Percentiles rank a stretch among this genome's conserved stretches.
Evolutionary conservation across 1,140 invertebrate genomes (phyloP).

Genomic region (Neoseiulus cucumeris): DNA sequence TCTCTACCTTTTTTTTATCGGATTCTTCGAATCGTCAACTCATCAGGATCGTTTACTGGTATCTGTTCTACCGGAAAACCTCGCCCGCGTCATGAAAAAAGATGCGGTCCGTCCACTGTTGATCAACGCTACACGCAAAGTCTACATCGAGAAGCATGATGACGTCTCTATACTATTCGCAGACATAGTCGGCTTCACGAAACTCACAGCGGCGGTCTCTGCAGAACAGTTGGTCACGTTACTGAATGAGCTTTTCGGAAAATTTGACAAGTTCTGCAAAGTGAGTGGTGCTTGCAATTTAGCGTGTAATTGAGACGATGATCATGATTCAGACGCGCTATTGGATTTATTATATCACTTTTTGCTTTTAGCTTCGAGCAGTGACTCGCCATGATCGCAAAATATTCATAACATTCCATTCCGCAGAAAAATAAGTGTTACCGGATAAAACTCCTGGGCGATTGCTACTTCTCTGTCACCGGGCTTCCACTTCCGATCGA

Average conservation of each 20-base stretch:
- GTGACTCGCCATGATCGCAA: no score
- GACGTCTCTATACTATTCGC: slow-evolving; percentile 93
- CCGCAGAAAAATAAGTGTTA: slow-evolving; percentile 61
- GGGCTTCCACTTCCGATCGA: slow-evolving; percentile 71
- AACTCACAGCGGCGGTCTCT: slow-evolving; percentile 68
- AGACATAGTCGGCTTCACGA: slow-evolving; percentile 94
- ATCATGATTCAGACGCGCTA: no score
- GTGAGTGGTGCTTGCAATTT: no score
- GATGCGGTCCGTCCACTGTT: slow-evolving; percentile 30
- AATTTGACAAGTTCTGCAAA: slow-evolving; percentile 96
- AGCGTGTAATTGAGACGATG: no score
- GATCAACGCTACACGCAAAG: slow-evolving; percentile 65
- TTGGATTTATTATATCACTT: no score
- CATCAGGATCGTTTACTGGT: slow-evolving; percentile 63
- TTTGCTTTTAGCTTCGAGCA: no score
- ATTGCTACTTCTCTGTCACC: slow-evolving; percentile 90
- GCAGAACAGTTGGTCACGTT: slow-evolving; percentile 85
- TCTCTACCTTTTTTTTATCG: no score
- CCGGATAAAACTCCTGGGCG: slow-evolving; percentile 80
- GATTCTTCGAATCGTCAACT: background rate
- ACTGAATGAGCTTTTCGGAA: slow-evolving; percentile 83
- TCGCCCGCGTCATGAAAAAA: slow-evolving; percentile 73
- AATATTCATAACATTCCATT: background rate
- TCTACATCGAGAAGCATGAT: slow-evolving; percentile 91
- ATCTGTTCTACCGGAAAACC: slow-evolving; percentile 79